Conservation (phyloP, 2,888 invertebrate genomes). For the Ormyrus labotus region DNA sequence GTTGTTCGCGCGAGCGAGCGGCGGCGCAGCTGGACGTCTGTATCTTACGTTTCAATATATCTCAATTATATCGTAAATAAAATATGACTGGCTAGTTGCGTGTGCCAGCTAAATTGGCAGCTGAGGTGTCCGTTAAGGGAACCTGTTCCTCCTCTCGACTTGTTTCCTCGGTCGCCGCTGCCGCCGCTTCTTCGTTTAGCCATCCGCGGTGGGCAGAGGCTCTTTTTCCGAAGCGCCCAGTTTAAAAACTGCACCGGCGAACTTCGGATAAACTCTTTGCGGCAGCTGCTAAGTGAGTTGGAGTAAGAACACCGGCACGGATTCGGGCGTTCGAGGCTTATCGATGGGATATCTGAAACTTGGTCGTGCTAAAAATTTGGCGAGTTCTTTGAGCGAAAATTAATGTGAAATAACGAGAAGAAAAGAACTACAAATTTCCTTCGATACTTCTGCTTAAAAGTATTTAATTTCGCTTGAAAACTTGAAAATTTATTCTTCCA, state of each 20-base stretch:
- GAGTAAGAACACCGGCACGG: no score
- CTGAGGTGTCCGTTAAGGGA: conserved; percentile 58
- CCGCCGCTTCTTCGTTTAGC: conserved; percentile 1
- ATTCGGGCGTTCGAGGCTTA: no score
- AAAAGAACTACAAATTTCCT: no score
- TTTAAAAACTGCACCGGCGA: neutral
- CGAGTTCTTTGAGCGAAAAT: no score
- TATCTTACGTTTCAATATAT: conserved; percentile 70
- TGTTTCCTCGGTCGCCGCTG: conserved; percentile 13
- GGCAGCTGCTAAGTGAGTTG: conserved; percentile 10
- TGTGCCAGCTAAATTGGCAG: conserved; percentile 65
- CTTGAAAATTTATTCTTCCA: no score
- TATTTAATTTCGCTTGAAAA: no score
- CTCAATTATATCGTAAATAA: conserved; percentile 74
- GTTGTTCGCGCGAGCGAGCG: conserved; percentile 20
- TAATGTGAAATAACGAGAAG: no score
- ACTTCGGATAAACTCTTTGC: conserved; percentile 17
- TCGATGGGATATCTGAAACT: no score
- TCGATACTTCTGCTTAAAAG: no score
- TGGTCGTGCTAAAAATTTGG: no score
- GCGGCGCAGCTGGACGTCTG: conserved; percentile 66
- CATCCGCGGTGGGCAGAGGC: neutral
- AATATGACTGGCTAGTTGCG: conserved; percentile 69
- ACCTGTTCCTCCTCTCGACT: conserved; percentile 52
- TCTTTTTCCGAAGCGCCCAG: neutral